Conservation (phyloP, 2,888 invertebrate species). For the Rotaria sp. region DNA sequence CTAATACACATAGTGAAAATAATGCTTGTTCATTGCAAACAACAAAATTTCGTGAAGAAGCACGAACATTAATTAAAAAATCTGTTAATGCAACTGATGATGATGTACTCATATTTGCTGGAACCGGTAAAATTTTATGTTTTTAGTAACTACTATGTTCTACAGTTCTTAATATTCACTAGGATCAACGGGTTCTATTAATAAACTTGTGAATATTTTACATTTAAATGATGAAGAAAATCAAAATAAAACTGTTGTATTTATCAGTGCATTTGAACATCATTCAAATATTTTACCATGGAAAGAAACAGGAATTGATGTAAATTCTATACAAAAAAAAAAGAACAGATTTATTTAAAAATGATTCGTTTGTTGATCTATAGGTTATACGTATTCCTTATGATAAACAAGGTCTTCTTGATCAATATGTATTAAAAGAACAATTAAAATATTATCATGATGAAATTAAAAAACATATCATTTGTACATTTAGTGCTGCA, state of each 20-base stretch:
- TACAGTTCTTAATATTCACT: neutral
- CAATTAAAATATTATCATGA: slow-evolving; percentile 42
- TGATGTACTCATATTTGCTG: slow-evolving; percentile 46
- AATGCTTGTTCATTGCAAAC: slow-evolving; percentile 44
- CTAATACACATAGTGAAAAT: slow-evolving; percentile 45
- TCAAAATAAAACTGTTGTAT: slow-evolving; percentile 39
- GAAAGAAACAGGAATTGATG: slow-evolving; percentile 45
- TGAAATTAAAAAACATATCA: slow-evolving; percentile 22
- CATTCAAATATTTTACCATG: slow-evolving; percentile 48
- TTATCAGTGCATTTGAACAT: slow-evolving; percentile 47
- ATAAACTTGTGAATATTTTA: slow-evolving; percentile 32
- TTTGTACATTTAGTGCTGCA: slow-evolving; percentile 42
- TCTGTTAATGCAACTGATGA: slow-evolving; percentile 44
- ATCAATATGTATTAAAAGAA: slow-evolving; percentile 42
- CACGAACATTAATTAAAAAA: slow-evolving; percentile 44
- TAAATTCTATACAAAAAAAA: too few relatives aligned
- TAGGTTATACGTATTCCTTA: neutral
- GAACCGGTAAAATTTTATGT: slow-evolving; percentile 46
- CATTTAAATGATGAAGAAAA: neutral
- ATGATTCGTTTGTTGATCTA: neutral
- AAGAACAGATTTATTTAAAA: too few relatives aligned
- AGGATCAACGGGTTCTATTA: slow-evolving; percentile 22
- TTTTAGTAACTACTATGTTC: slow-evolving; percentile 28
- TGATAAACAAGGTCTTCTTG: slow-evolving; percentile 43
- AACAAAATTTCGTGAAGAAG: slow-evolving; percentile 42